Percentiles rank a stretch among this genome's conserved stretches.
Conservation (phyloP, 2,113 vertebrate species). For the Ophthalmolycus amberensis region DNA sequence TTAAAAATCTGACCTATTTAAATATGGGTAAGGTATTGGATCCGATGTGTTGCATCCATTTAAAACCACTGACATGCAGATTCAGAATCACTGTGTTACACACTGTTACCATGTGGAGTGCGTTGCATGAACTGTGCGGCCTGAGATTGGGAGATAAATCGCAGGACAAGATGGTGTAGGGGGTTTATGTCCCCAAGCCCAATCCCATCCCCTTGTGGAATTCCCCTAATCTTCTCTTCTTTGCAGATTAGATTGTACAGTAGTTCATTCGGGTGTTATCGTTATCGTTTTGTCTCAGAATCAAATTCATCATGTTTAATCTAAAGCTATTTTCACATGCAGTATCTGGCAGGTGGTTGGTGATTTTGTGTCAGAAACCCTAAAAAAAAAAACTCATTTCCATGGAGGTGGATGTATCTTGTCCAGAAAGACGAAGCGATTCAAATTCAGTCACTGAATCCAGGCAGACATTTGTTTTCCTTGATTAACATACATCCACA, state of each 20-base stretch:
- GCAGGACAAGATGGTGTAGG: conserved; percentile 71
- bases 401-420: not conserved
- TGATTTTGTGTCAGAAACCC: conserved; percentile 33
- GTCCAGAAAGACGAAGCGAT: not conserved
- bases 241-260: conserved; percentile 76
- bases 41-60: not conserved
- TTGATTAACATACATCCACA: conserved; percentile 49
- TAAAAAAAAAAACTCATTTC: conserved; percentile 16
- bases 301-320: conserved; percentile 75
- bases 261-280: conserved; percentile 69
- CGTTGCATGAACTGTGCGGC: conserved; percentile 56
- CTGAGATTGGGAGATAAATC: conserved; percentile 72
- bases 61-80: not conserved
- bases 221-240: conserved; percentile 80
- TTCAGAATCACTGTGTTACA: conserved; percentile 2
- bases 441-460: conserved; percentile 9
- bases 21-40: not conserved
- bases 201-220: conserved; percentile 79
- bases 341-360: conserved; percentile 65
- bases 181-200: conserved; percentile 68
- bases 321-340: conserved; percentile 65
- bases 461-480: conserved; percentile 17
- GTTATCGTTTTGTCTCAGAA: conserved; percentile 53
- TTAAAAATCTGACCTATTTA: not conserved
- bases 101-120: not conserved